Percentiles rank a stretch among this genome's conserved stretches.
These are phyloP conservation scores for Chroicocephalus ridibundus DNA, from an alignment of 2,113 vertebrate genomes.

Conservation along the genomic window DNA sequence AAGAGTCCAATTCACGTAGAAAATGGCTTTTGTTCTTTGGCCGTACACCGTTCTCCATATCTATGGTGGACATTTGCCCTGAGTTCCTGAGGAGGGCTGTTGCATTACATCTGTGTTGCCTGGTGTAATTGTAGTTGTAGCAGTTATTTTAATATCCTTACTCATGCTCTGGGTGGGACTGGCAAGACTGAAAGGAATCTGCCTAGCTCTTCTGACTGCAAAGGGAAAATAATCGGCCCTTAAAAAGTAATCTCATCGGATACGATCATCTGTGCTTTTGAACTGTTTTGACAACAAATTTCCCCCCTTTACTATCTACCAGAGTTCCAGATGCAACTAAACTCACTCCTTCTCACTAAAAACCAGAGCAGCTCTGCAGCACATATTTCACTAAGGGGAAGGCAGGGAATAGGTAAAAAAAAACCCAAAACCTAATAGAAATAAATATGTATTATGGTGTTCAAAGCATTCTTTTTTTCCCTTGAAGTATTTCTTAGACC, in stretches of 20 bases:
- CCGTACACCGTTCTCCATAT: rapidly evolving
- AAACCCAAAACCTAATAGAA: background rate
- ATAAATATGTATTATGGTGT: constrained; percentile 15
- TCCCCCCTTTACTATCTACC: background rate
- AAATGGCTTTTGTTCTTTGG: background rate
- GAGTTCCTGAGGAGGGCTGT: background rate
- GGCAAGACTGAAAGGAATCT: background rate
- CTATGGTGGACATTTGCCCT: background rate
- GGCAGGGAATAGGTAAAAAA: background rate
- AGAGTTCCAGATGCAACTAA: background rate
- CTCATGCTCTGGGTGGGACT: background rate
- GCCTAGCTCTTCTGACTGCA: background rate
- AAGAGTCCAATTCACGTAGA: background rate
- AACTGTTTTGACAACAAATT: background rate
- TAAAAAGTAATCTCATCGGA: background rate
- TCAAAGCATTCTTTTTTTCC: constrained; percentile 28
- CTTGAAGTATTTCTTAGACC: constrained; percentile 56
- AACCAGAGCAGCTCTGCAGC: constrained; percentile 1
- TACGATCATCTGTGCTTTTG: background rate
- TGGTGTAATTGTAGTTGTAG: background rate
- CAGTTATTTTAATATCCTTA: background rate
- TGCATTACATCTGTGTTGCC: background rate
- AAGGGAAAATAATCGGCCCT: background rate
- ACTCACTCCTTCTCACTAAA: background rate
- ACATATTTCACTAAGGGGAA: background rate